These are phyloP conservation scores for Rhopalosiphum padi DNA, from an alignment of 1,140 invertebrate species.

Conservation along the genomic window DNA sequence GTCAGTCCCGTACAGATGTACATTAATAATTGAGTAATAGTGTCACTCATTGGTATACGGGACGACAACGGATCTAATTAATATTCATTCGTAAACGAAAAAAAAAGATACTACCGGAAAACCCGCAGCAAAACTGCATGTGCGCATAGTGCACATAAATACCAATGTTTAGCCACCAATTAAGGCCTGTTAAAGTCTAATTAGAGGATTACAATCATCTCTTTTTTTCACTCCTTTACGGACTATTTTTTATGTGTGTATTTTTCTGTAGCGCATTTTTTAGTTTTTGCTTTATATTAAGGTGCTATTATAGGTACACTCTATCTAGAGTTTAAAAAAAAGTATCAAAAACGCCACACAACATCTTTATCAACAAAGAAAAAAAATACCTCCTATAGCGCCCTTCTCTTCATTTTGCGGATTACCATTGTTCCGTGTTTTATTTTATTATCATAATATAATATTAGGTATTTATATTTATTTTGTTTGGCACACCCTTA, in stretches of 20 bases:
- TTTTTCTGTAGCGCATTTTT: no score
- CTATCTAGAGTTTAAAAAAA: no score
- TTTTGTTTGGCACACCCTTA: not conserved
- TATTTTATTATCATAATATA: not conserved
- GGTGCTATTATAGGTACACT: no score
- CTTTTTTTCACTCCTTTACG: not conserved
- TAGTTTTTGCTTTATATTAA: no score
- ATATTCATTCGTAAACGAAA: not conserved
- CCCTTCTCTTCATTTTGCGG: not conserved
- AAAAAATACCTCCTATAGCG: not conserved
- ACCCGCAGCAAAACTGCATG: not conserved
- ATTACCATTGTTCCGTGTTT: not conserved
- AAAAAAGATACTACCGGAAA: not conserved
- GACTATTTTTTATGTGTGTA: no score
- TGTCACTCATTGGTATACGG: not conserved
- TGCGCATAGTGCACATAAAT: not conserved
- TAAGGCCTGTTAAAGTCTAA: not conserved
- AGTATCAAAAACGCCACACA: not conserved
- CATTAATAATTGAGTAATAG: not conserved
- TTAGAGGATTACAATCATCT: not conserved
- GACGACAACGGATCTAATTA: not conserved
- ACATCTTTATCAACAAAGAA: not conserved
- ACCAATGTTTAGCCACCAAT: not conserved
- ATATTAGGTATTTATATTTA: constrained; percentile 16
- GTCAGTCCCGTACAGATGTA: not conserved